Conservation (phyloP, 2,888 invertebrate genomes). For the Melanargia galathea region DNA sequence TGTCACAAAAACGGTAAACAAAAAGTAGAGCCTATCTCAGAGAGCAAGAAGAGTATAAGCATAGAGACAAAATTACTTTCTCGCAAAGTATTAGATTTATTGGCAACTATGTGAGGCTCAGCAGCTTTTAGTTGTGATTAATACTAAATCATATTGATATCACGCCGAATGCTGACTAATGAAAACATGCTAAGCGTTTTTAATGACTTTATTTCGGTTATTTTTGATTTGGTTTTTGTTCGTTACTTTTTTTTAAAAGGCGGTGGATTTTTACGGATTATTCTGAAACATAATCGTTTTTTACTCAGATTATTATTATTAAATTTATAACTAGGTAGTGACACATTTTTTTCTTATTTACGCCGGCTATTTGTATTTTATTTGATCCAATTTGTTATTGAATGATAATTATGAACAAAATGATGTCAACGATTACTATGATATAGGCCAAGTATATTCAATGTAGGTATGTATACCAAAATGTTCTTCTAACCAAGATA, state of each 20-base stretch:
- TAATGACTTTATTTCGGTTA: background rate
- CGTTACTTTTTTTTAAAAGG: background rate
- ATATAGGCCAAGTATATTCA: too few species aligned
- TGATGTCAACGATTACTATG: too few species aligned
- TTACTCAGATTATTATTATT: too few species aligned
- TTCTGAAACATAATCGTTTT: too few species aligned
- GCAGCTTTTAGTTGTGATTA: conserved; percentile 70
- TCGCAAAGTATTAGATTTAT: conserved; percentile 78
- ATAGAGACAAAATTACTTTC: conserved; percentile 75
- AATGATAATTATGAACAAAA: too few species aligned
- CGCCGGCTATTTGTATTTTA: too few species aligned
- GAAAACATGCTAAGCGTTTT: conserved; percentile 39
- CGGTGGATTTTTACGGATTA: too few species aligned
- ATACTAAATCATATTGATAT: conserved; percentile 75
- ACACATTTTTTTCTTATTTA: too few species aligned
- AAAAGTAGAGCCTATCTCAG: conserved; percentile 61
- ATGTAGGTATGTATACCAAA: too few species aligned
- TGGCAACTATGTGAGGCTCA: conserved; percentile 69
- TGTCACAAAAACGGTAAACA: conserved; percentile 61
- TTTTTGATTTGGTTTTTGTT: background rate
- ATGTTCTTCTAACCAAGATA: too few species aligned
- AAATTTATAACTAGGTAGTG: too few species aligned
- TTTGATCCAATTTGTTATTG: too few species aligned
- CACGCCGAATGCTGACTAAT: conserved; percentile 59
- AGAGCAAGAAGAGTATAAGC: conserved; percentile 70